These are phyloP conservation scores for Galeopsomyia nigrocyanea DNA, from an alignment of 2,888 invertebrate species.

Conservation along the genomic window DNA sequence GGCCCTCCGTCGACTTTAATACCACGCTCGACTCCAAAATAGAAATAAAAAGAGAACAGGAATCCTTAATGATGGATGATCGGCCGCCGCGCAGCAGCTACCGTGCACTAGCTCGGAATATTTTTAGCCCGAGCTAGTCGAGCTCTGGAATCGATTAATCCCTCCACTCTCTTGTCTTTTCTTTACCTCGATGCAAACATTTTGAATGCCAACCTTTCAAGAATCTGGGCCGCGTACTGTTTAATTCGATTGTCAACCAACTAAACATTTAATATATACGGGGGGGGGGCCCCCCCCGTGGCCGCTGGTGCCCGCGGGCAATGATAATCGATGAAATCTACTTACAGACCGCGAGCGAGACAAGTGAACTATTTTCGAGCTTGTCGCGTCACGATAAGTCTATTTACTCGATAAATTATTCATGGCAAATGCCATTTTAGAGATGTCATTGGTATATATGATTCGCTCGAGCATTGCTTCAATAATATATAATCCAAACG, in stretches of 20 bases:
- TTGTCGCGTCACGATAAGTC: constrained; percentile 26
- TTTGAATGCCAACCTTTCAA: too few relatives aligned
- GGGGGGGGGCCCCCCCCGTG: neutral
- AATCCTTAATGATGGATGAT: constrained; percentile 23
- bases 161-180: too few relatives aligned
- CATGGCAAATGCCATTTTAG: neutral
- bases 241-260: too few relatives aligned
- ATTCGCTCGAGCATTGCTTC: too few relatives aligned
- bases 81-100: neutral
- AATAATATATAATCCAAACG: too few relatives aligned
- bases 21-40: neutral
- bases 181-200: too few relatives aligned
- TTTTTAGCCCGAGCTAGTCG: too few relatives aligned
- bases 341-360: constrained; percentile 14
- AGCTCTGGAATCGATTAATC: too few relatives aligned
- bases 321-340: constrained; percentile 37
- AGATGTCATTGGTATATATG: too few relatives aligned
- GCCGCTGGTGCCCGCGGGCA: neutral
- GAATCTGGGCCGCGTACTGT: too few relatives aligned
- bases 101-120: too few relatives aligned
- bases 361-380: constrained; percentile 9
- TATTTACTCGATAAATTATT: constrained; percentile 30
- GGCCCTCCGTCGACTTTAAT: constrained; percentile 16
- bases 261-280: too few relatives aligned
- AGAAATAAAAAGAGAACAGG: constrained; percentile 10